Conservation (phyloP, 2,888 invertebrate species). For the Sinentomon sp. region DNA sequence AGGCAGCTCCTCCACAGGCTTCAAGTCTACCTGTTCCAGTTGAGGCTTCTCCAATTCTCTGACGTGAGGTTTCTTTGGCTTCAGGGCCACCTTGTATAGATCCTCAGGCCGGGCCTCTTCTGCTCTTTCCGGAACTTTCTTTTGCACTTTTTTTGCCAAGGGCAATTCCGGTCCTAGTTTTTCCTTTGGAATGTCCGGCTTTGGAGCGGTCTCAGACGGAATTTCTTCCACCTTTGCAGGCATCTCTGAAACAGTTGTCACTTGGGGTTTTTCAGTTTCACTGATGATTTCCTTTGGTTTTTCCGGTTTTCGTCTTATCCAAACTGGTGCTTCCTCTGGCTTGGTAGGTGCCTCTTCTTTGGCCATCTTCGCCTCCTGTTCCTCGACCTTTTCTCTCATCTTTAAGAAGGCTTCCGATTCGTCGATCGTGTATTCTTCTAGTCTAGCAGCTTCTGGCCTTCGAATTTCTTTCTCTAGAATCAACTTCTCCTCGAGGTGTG, state of each 20-base stretch:
- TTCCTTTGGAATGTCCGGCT: too few relatives aligned
- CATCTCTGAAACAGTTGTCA: too few relatives aligned
- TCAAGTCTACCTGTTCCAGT: too few relatives aligned
- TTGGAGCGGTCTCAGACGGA: too few relatives aligned
- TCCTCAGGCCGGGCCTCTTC: conserved; percentile 12
- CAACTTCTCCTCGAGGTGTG: background rate
- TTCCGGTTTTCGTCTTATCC: conserved; percentile 9
- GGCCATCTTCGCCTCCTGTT: background rate
- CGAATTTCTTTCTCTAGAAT: conserved; percentile 1
- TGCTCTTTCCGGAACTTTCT: conserved; percentile 13
- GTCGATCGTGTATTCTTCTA: background rate
- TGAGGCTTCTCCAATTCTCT: too few relatives aligned
- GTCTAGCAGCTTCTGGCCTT: background rate
- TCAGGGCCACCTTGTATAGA: background rate
- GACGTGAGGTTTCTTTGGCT: too few relatives aligned
- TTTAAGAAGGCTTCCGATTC: too few relatives aligned
- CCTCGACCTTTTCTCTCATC: too few relatives aligned
- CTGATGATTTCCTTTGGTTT: background rate
- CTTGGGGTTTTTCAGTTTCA: too few relatives aligned
- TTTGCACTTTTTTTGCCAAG: conserved; percentile 25
- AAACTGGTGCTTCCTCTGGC: conserved; percentile 5
- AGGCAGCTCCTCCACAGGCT: too few relatives aligned
- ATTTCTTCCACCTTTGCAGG: too few relatives aligned
- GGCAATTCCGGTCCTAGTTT: too few relatives aligned
- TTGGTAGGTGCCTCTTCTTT: background rate